Evolutionary conservation across 2,113 vertebrate genomes (phyloP).

Genomic region (Leucoraja erinaceus): DNA sequence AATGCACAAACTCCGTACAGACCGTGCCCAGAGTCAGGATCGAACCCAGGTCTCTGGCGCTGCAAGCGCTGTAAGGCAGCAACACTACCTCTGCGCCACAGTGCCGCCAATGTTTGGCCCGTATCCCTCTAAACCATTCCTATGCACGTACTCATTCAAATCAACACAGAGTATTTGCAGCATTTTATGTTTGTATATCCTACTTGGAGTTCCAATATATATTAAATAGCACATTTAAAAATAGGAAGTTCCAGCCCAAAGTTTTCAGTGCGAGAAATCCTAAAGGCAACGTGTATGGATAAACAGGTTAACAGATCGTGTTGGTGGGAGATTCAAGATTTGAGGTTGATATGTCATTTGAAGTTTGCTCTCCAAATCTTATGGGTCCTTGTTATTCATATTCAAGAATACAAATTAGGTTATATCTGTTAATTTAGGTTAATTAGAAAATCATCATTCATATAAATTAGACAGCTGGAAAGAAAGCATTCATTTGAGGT

Average conservation of each 20-base stretch:
- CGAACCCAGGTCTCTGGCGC: too few relatives aligned
- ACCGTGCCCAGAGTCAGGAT: too few relatives aligned
- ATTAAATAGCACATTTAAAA: too few relatives aligned
- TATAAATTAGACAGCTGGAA: neutral
- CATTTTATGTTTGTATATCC: too few relatives aligned
- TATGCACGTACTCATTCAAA: too few relatives aligned
- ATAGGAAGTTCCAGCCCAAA: too few relatives aligned
- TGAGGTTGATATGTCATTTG: constrained; percentile 9
- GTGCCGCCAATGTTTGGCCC: too few relatives aligned
- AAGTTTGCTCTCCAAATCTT: neutral
- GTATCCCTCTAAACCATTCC: too few relatives aligned
- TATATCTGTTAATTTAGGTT: constrained; percentile 8
- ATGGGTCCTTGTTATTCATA: neutral
- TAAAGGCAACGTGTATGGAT: neutral
- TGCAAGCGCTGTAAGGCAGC: too few relatives aligned
- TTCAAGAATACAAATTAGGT: constrained; percentile 1
- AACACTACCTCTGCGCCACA: too few relatives aligned
- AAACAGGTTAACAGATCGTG: neutral
- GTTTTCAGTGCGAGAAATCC: neutral
- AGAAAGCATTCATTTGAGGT: neutral
- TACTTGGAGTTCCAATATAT: neutral
- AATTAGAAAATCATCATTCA: neutral
- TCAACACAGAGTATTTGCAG: too few relatives aligned
- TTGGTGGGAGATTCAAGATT: neutral
- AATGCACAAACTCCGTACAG: too few relatives aligned